phyloP scores from a whole-genome alignment of 2,113 vertebrate genomes.

The Aythya baeri region DNA sequence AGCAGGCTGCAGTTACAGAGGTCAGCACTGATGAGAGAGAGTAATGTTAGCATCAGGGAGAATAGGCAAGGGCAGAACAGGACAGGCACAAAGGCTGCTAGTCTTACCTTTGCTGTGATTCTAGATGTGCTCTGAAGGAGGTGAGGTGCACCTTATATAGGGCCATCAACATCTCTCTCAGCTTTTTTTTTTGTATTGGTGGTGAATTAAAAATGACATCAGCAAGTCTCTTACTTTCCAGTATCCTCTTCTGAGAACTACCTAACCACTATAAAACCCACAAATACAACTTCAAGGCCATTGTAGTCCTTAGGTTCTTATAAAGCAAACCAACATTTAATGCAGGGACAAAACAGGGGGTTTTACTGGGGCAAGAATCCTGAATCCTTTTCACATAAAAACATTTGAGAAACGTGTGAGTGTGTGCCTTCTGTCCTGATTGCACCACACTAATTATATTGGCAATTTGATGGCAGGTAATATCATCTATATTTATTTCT shows the following conservation, averaged over 20 bases:
- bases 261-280: conserved; percentile 76
- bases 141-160: conserved; percentile 74
- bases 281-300: conserved; percentile 58
- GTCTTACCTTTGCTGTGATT: conserved; percentile 67
- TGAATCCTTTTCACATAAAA: not conserved
- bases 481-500: not conserved
- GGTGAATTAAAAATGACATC: conserved; percentile 75
- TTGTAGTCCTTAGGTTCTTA: conserved; percentile 47
- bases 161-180: conserved; percentile 17
- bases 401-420: not conserved
- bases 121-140: conserved; percentile 40
- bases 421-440: not conserved
- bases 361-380: not conserved
- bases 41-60: not conserved
- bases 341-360: not conserved
- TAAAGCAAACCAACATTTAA: conserved; percentile 27
- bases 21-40: conserved; percentile 29
- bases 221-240: conserved; percentile 80
- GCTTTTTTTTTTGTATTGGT: not conserved
- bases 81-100: not conserved
- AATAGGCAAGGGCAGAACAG: not conserved
- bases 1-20: not conserved
- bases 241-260: conserved; percentile 78
- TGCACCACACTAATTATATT: not conserved
- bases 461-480: not conserved